A percentile compares a stretch with the other conserved stretches of the same genome.
These are phyloP conservation scores for Ditula angustiorana DNA, from an alignment of 2,888 invertebrate genomes.

Conservation along the genomic window DNA sequence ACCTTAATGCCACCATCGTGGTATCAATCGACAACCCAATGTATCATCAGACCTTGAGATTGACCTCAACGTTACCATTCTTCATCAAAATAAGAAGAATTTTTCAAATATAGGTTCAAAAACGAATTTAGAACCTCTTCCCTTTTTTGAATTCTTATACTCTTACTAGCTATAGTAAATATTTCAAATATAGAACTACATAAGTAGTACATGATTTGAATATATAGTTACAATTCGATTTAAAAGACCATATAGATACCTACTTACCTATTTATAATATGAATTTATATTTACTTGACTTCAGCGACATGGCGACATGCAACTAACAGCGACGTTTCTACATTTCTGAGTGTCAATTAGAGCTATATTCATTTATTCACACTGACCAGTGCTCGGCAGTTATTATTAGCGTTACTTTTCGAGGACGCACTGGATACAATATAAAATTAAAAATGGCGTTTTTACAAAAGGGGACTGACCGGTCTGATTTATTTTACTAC, in stretches of 20 bases:
- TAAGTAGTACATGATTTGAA: too few relatives aligned
- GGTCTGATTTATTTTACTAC: neutral
- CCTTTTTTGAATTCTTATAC: too few relatives aligned
- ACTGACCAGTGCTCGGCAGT: constrained; percentile 15
- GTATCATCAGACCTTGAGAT: too few relatives aligned
- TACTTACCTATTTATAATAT: neutral
- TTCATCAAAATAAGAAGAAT: too few relatives aligned
- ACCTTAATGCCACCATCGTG: too few relatives aligned
- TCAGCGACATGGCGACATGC: neutral
- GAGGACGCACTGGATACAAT: neutral
- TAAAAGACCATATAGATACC: neutral
- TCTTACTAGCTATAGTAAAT: too few relatives aligned
- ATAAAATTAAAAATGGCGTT: constrained; percentile 17
- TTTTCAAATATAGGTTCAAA: too few relatives aligned
- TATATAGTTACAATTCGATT: neutral
- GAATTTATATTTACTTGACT: neutral
- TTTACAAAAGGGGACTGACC: constrained; percentile 5
- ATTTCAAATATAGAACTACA: too few relatives aligned
- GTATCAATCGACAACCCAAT: too few relatives aligned
- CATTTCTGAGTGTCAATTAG: constrained; percentile 32
- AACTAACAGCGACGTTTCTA: constrained; percentile 5
- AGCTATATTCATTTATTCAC: constrained; percentile 27
- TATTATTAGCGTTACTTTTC: constrained; percentile 38
- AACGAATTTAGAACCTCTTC: too few relatives aligned
- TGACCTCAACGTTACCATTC: too few relatives aligned